Percentiles rank a stretch among this genome's conserved stretches.
Conservation (phyloP, 2,888 invertebrate genomes). For the Eupithecia pulchellata region DNA sequence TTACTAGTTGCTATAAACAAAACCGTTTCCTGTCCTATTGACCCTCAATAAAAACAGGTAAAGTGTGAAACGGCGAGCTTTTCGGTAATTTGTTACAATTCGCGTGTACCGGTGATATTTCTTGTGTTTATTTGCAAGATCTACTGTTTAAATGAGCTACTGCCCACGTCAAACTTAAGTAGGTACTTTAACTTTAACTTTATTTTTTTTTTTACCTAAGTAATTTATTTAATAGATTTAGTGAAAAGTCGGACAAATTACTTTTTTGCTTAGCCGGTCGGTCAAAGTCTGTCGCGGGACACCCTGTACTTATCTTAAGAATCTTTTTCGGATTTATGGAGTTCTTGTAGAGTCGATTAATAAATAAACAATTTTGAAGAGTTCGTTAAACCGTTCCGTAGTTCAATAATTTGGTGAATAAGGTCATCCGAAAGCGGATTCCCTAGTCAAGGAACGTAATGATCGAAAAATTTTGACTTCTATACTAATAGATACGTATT, state of each 20-base stretch:
- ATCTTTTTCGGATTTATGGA: background rate
- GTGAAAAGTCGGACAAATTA: background rate
- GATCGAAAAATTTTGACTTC: no score
- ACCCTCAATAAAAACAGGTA: constrained; percentile 20
- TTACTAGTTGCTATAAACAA: constrained; percentile 15
- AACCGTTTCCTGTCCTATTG: constrained; percentile 19
- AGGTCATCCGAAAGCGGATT: no score
- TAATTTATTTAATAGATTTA: no score
- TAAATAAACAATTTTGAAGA: background rate
- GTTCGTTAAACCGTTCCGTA: background rate
- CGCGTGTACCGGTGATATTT: constrained; percentile 17
- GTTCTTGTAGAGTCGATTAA: background rate
- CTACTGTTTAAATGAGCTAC: no score
- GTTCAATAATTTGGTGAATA: background rate
- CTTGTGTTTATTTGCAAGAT: background rate
- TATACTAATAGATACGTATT: no score
- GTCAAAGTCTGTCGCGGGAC: no score
- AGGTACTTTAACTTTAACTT: no score
- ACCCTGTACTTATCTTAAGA: background rate
- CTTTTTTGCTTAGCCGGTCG: background rate
- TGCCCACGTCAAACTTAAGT: no score
- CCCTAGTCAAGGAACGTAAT: no score
- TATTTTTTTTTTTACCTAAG: no score
- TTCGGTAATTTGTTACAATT: constrained; percentile 20
- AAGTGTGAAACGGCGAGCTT: constrained; percentile 7